Evolutionary conservation across 2,888 invertebrate species (phyloP), one percentile per base, ranked within the genome.

Genomic region (Perizoma flavofasciatum): DNA sequence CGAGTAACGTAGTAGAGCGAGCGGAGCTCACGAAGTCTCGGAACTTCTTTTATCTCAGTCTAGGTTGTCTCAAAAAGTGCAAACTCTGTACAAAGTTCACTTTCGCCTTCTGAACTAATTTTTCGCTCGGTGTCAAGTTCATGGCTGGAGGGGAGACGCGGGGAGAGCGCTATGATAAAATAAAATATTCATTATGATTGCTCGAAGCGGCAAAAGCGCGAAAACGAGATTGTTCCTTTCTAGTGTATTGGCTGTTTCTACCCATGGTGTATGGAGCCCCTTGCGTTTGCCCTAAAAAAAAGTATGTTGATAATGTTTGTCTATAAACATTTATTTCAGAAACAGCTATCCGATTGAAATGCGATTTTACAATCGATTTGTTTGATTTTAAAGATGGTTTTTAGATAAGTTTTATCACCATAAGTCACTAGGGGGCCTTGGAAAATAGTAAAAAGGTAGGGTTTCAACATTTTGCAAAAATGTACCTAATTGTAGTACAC

Each of bases 101-200:
- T 89, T 89, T 90, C 90, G 84, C 89, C 86, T 89, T 88, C 87
- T 90, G 91, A 91, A 91, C 91, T 90, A 91, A 91, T 91, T 92
- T 92, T 92, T 91, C 89, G 84, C 83, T 85, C 85, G 85, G 89
- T 91, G 91, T 92, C 92, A 92, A 91, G 91, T 91, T 92, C 91
- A 92, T 75, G 89, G 89, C 83, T 86, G 79, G 65, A 49, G 67
- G 41, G 63, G 66, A 72, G 69, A 67, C 61, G 66, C 68, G 71
- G 69, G 74, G 70, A 70, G 75, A 71, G 73, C 69, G 86, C 81
- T 88, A 86, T 88, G 89, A 90, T 89, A 89, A 89, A 91, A 90
- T 92, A 91, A 91, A 92, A 91, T 91, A 91, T 92, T 91, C 91
- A 91, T 92, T 90, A 92, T 90, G 88, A 90, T 89, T 88, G 88